Conservation (phyloP, 2,113 vertebrate species). For the Picathartes gymnocephalus region DNA sequence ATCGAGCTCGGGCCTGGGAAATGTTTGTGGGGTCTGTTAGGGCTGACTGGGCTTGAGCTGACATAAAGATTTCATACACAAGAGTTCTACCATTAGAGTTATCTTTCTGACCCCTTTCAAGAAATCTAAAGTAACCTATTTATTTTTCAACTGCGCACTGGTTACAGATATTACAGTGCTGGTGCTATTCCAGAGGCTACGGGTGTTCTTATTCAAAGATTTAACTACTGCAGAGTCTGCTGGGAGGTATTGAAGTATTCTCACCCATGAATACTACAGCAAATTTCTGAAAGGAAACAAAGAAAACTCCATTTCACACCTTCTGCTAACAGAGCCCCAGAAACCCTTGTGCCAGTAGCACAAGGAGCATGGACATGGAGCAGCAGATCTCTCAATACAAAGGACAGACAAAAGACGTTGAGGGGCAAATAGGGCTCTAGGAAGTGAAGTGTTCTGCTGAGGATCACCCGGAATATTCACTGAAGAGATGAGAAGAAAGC, state of each 20-base stretch:
- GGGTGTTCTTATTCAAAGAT: neutral
- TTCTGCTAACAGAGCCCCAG: neutral
- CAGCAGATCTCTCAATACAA: neutral
- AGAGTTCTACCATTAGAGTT: neutral
- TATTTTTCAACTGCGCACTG: neutral
- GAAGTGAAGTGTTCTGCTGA: neutral
- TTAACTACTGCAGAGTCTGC: neutral
- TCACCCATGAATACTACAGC: neutral
- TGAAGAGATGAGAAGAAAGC: neutral
- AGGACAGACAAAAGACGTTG: neutral
- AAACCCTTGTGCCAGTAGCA: neutral
- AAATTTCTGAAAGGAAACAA: neutral
- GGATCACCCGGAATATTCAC: neutral
- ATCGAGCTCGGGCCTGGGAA: neutral
- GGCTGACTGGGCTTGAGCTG: neutral
- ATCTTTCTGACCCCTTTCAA: conserved; percentile 12
- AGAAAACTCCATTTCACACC: neutral
- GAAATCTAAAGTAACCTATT: neutral
- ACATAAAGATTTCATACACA: conserved; percentile 35
- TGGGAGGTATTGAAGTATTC: neutral
- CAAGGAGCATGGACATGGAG: neutral
- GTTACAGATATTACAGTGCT: neutral
- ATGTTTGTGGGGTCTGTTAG: conserved; percentile 14
- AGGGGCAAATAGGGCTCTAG: neutral
- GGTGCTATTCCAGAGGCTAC: neutral